Conservation (phyloP, 2,113 vertebrate genomes). For the Thalassoma bifasciatum region DNA sequence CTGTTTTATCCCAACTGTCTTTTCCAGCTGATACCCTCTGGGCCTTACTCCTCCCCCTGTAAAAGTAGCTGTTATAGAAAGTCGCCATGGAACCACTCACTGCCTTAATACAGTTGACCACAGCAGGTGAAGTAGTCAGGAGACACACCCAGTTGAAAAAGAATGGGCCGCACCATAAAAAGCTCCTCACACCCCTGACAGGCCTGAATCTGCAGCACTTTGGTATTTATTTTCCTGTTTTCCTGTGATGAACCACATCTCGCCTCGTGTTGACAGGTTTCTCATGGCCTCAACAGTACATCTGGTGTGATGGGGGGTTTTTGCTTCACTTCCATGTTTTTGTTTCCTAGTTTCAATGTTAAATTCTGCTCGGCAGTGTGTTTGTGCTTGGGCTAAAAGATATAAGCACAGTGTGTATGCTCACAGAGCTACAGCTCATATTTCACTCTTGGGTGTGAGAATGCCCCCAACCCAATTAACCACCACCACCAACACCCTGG, state of each 20-base stretch:
- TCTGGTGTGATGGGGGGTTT: constrained; percentile 28
- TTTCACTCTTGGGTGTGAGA: constrained; percentile 70
- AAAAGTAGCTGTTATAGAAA: constrained; percentile 76
- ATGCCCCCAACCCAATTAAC: constrained; percentile 16
- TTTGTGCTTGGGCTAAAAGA: constrained; percentile 43
- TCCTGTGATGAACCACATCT: constrained; percentile 43
- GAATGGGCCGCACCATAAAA: constrained; percentile 29
- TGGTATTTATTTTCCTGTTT: constrained; percentile 25
- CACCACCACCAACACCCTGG: constrained; percentile 23
- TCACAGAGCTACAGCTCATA: constrained; percentile 66
- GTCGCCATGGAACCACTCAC: constrained; percentile 81
- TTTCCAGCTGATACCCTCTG: constrained; percentile 62
- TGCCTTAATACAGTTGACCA: constrained; percentile 84
- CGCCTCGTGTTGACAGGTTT: constrained; percentile 22
- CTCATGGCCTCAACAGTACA: constrained; percentile 24
- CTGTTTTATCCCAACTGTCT: constrained; percentile 39
- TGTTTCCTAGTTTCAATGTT: constrained; percentile 19
- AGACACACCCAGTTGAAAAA: constrained; percentile 56
- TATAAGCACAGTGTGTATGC: constrained; percentile 67
- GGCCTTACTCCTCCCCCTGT: constrained; percentile 71
- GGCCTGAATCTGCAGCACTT: constrained; percentile 48
- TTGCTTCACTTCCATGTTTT: constrained; percentile 16
- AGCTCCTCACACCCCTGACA: constrained; percentile 46
- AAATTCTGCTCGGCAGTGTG: constrained; percentile 37
- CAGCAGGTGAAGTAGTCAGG: constrained; percentile 74